These are phyloP conservation scores for Neoaliturus tenellus DNA, from an alignment of 2,888 invertebrate species.

Conservation along the genomic window DNA sequence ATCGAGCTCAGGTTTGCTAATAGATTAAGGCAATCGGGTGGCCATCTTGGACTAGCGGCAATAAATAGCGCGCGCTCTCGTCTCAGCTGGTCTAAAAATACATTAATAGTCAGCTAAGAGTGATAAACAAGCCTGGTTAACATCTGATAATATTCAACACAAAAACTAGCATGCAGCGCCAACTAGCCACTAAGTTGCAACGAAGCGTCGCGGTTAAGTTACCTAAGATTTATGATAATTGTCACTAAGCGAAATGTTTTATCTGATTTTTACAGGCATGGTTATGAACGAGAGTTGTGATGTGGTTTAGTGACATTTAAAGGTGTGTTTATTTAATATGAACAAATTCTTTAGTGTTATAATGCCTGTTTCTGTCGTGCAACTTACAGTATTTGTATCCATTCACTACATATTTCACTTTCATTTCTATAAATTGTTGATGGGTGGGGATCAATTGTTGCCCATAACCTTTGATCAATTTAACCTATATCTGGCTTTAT, in stretches of 20 bases:
- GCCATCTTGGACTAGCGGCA: conserved; percentile 28
- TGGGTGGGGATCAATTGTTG: too few species aligned
- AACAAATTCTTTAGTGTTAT: too few species aligned
- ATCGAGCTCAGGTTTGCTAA: conserved; percentile 6
- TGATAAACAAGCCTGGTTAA: conserved; percentile 22
- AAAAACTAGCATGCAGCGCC: not conserved
- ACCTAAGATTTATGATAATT: not conserved
- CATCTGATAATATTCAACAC: conserved; percentile 1
- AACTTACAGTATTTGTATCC: too few species aligned
- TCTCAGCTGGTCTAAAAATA: conserved; percentile 31
- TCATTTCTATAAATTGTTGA: too few species aligned
- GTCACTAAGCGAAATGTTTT: not conserved
- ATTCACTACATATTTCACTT: too few species aligned
- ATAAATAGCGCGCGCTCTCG: conserved; percentile 11
- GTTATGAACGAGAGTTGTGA: not conserved
- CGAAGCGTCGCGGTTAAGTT: not conserved
- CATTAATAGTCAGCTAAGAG: conserved; percentile 29
- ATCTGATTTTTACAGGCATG: not conserved
- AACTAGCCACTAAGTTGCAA: not conserved
- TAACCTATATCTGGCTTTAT: too few species aligned
- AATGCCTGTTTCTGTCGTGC: too few species aligned
- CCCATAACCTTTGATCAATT: too few species aligned
- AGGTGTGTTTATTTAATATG: too few species aligned
- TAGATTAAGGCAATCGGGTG: conserved; percentile 20
- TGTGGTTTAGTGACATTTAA: too few species aligned